phyloP scores from a whole-genome alignment of 2,113 vertebrate species.

The Stigmatopora nigra region DNA sequence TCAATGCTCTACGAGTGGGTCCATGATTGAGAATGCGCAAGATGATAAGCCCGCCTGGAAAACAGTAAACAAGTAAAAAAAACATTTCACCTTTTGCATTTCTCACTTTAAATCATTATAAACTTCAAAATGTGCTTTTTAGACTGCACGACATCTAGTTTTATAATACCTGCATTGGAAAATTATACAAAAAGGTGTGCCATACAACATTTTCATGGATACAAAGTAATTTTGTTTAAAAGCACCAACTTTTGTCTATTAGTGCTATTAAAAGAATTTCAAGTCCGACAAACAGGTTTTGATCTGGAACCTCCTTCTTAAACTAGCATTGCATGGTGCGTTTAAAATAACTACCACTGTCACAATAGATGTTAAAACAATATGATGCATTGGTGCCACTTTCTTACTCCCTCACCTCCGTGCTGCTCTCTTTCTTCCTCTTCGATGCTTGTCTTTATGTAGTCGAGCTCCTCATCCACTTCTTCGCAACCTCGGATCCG shows the following conservation, averaged over 20 bases:
- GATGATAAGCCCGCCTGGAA: conserved; percentile 79
- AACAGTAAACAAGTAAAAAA: conserved; percentile 8
- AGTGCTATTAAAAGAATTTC: no score
- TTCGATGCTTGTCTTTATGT: conserved; percentile 74
- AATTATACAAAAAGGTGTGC: no score
- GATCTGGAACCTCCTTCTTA: not conserved
- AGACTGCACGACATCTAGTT: no score
- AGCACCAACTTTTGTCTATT: no score
- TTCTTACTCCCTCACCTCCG: conserved; percentile 62
- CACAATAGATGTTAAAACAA: not conserved
- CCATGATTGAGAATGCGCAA: conserved; percentile 81
- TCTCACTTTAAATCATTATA: no score
- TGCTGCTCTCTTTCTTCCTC: conserved; percentile 78
- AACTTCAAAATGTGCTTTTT: no score
- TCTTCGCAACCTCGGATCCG: conserved; percentile 79
- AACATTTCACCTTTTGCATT: no score
- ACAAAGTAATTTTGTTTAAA: no score
- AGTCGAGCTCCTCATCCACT: conserved; percentile 56
- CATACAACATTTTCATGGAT: no score
- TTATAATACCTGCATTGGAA: no score
- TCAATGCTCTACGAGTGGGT: conserved; percentile 83
- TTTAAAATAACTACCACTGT: no score
- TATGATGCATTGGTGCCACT: not conserved
- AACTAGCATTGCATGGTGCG: no score
- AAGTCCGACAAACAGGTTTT: not conserved